Percentiles rank a stretch among this genome's conserved stretches.
Conservation (phyloP, 2,797 vertebrate species). For the Neoniphon sammara region DNA sequence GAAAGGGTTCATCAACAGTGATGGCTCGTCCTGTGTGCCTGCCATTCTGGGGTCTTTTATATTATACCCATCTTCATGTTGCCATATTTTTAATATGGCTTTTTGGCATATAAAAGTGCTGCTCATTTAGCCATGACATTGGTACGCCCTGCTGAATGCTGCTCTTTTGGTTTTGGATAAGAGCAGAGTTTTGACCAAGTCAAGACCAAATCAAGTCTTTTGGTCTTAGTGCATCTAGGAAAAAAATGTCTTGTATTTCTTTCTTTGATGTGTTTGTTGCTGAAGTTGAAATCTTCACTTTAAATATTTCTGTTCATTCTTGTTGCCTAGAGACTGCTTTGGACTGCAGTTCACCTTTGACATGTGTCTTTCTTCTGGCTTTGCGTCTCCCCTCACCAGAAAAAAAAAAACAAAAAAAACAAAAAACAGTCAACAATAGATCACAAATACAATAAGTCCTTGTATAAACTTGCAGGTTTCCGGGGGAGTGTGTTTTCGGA, state of each 20-base stretch:
- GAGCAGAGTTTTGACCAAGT: no score
- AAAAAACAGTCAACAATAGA: background rate
- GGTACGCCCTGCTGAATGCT: conserved; percentile 1
- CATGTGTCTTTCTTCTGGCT: conserved; percentile 23
- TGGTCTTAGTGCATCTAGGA: no score
- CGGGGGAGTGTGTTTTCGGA: background rate
- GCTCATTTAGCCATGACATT: conserved; percentile 14
- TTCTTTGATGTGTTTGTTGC: background rate
- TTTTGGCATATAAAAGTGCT: background rate
- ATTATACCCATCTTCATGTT: conserved; percentile 34
- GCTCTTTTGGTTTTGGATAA: background rate
- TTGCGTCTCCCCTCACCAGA: conserved; percentile 2
- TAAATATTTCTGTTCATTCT: conserved; percentile 42
- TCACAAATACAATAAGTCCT: background rate
- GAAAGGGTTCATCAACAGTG: conserved; percentile 38
- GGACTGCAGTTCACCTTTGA: conserved; percentile 51
- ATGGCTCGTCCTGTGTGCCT: conserved; percentile 28
- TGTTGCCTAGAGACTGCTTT: conserved; percentile 64
- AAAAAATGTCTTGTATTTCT: background rate
- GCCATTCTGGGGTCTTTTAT: conserved; percentile 21
- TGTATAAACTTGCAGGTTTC: background rate
- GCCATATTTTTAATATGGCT: conserved; percentile 31
- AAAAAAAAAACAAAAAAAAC: background rate
- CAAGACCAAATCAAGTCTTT: no score
- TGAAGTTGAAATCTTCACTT: conserved; percentile 33